Conservation (phyloP, 2,888 invertebrate species). For the Isoperla grammatica region DNA sequence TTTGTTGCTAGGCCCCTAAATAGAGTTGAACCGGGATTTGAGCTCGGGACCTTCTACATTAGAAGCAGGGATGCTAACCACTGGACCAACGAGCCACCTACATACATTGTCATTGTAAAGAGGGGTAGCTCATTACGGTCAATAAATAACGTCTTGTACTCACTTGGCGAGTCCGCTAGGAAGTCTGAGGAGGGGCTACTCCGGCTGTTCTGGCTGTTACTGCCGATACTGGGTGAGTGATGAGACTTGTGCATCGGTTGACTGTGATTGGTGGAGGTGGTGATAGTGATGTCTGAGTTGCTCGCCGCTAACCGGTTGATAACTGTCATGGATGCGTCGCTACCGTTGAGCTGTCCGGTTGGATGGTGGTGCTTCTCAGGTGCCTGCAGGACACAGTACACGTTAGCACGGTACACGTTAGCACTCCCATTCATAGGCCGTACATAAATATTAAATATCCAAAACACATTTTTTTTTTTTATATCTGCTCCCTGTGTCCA, state of each 20-base stretch:
- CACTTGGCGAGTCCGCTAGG: constrained; percentile 79
- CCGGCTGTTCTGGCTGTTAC: constrained; percentile 22
- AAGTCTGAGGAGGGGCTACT: constrained; percentile 45
- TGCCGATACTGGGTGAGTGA: constrained; percentile 16
- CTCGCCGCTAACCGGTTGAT: constrained; percentile 60
- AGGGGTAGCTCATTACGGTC: too few relatives aligned
- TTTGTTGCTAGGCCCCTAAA: too few relatives aligned
- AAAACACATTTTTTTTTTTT: too few relatives aligned
- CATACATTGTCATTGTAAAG: too few relatives aligned
- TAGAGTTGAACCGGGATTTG: too few relatives aligned
- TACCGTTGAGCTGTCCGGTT: constrained; percentile 19
- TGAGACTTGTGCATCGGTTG: constrained; percentile 36
- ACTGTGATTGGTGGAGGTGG: constrained; percentile 56
- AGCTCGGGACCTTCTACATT: too few relatives aligned
- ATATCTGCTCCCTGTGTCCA: too few relatives aligned
- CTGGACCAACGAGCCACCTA: too few relatives aligned
- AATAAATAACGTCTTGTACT: constrained; percentile 51
- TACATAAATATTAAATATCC: too few relatives aligned
- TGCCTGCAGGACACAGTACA: constrained; percentile 22
- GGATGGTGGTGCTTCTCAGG: constrained; percentile 23
- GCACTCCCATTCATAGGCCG: too few relatives aligned
- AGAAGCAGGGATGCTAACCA: too few relatives aligned
- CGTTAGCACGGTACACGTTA: too few relatives aligned
- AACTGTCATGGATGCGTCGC: constrained; percentile 49
- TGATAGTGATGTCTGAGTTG: constrained; percentile 78